A percentile compares a stretch with the other conserved stretches of the same genome.
These are phyloP conservation scores for Drosophila pegasa DNA, from an alignment of 2,888 invertebrate species.

Conservation along the genomic window DNA sequence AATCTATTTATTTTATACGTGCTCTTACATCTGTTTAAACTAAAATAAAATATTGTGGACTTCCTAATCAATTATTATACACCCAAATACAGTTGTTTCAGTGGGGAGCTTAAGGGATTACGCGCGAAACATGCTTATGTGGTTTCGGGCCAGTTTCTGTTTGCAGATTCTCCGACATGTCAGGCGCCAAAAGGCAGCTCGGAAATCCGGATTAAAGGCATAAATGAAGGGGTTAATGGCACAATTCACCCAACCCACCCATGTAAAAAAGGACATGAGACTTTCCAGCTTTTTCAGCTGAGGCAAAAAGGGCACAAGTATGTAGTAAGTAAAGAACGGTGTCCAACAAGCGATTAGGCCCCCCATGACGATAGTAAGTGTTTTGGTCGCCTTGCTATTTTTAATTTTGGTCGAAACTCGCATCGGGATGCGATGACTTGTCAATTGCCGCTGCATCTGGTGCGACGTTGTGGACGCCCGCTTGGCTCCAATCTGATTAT, in stretches of 20 bases:
- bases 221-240: conserved; percentile 96
- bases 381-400: conserved; percentile 95
- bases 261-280: conserved; percentile 91
- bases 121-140: conserved; percentile 81
- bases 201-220: conserved; percentile 94
- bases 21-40: conserved; percentile 12
- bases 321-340: conserved; percentile 93
- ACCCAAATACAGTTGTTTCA: conserved; percentile 3
- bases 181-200: conserved; percentile 93
- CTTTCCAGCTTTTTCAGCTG: conserved; percentile 87
- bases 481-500: conserved; percentile 11
- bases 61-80: conserved; percentile 23
- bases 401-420: conserved; percentile 89
- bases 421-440: conserved; percentile 82
- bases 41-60: conserved; percentile 13
- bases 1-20: conserved; percentile 20
- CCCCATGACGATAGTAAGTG: conserved; percentile 94
- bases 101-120: conserved; percentile 30
- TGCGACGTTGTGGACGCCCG: conserved; percentile 37
- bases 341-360: conserved; percentile 95
- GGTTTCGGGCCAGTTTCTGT: conserved; percentile 77
- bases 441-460: conserved; percentile 38
- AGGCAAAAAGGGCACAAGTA: conserved; percentile 92
- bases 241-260: conserved; percentile 96
- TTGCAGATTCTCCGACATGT: conserved; percentile 86